phyloP scores from a whole-genome alignment of 2,888 invertebrate genomes.

The Zelleria hepariella region DNA sequence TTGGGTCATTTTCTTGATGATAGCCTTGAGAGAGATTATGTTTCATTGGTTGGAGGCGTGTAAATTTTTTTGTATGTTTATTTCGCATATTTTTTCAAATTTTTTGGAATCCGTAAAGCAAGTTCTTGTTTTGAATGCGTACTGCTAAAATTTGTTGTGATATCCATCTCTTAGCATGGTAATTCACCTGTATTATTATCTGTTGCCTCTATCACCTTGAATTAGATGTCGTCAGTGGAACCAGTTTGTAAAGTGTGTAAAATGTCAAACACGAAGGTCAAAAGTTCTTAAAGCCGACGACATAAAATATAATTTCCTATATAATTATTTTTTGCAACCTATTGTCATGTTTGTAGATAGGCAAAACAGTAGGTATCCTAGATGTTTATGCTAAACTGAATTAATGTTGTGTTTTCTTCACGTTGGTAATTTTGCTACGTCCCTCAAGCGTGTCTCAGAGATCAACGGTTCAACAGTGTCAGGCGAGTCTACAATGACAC shows the following conservation, averaged over 20 bases:
- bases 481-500: constrained; percentile 11
- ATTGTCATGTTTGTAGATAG: not conserved
- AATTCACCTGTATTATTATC: constrained; percentile 16
- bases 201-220: constrained; percentile 14
- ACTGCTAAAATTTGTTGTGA: not conserved
- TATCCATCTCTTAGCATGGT: not conserved
- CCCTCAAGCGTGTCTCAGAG: not conserved
- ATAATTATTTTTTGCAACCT: not conserved
- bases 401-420: not conserved
- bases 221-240: constrained; percentile 23
- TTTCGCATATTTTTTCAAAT: not conserved
- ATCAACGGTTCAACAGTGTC: not conserved
- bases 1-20: constrained; percentile 18
- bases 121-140: not conserved
- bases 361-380: not conserved
- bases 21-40: not conserved
- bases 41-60: not conserved
- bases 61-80: not conserved
- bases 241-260: constrained; percentile 39
- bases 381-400: not conserved
- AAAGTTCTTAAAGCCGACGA: constrained; percentile 35
- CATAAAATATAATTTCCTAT: constrained; percentile 29
- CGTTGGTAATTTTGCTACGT: not conserved
- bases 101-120: not conserved
- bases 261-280: constrained; percentile 45